These are phyloP conservation scores for Zonotrichia albicollis DNA, from an alignment of 2,797 vertebrate genomes.

Conservation along the genomic window DNA sequence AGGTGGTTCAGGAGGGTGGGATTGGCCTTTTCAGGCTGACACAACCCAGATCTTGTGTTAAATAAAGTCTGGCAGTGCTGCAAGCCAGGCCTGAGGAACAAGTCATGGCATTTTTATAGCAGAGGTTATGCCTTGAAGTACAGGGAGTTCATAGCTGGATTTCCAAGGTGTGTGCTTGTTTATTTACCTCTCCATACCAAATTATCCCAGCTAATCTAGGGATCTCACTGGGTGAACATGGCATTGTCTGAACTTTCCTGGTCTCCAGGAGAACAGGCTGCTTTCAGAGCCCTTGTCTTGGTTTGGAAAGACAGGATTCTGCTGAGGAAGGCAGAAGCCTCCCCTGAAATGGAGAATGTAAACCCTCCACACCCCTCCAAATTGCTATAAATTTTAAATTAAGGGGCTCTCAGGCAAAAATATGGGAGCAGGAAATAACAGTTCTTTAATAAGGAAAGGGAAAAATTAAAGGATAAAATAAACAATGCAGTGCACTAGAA, in stretches of 20 bases:
- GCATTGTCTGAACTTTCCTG: background rate
- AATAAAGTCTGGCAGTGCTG: background rate
- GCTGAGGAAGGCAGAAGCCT: too few relatives aligned
- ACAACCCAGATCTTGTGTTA: background rate
- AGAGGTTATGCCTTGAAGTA: background rate
- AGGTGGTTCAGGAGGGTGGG: background rate
- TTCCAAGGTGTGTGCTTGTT: background rate
- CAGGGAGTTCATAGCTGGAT: background rate
- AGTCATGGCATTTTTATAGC: background rate
- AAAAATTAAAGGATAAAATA: too few relatives aligned
- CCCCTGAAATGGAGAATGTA: too few relatives aligned
- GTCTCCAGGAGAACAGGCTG: background rate
- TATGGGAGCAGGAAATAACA: too few relatives aligned
- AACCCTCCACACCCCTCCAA: too few relatives aligned
- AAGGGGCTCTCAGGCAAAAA: too few relatives aligned
- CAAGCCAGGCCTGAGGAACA: background rate
- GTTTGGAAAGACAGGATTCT: too few relatives aligned
- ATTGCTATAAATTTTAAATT: too few relatives aligned
- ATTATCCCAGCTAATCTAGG: background rate
- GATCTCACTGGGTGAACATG: fast-evolving
- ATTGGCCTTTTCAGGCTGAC: background rate
- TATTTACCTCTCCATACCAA: background rate
- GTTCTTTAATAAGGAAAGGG: too few relatives aligned
- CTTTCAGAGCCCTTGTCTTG: background rate
- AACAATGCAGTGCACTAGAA: too few relatives aligned